Evolutionary conservation across 2,797 vertebrate genomes (phyloP).

Genomic region (Natrix natrix): DNA sequence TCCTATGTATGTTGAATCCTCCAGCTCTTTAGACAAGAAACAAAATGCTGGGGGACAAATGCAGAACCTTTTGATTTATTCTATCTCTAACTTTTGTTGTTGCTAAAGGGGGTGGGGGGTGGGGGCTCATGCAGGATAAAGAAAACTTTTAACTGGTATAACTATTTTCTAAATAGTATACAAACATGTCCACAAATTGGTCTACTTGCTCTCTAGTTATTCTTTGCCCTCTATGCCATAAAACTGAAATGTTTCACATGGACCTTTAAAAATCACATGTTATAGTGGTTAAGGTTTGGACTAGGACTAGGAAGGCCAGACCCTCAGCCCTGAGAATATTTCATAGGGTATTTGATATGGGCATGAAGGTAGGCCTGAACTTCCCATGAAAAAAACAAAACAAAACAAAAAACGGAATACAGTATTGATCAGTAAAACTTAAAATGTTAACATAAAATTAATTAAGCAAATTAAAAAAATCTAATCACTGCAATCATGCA

Average conservation of each 20-base stretch:
- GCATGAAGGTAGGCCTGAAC: background rate
- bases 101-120: background rate
- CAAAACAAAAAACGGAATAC: background rate
- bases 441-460: background rate
- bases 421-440: background rate
- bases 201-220: background rate
- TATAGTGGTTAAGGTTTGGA: background rate
- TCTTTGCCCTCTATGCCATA: background rate
- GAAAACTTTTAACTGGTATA: background rate
- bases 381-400: background rate
- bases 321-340: background rate
- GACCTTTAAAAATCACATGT: background rate
- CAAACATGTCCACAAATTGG: background rate
- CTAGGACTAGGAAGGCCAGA: background rate
- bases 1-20: constrained; percentile 31
- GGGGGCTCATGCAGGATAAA: background rate
- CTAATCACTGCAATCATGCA: background rate
- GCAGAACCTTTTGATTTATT: background rate
- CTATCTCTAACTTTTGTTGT: background rate
- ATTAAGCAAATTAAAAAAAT: background rate
- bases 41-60: background rate
- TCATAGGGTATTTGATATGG: background rate
- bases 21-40: constrained; percentile 17
- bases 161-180: background rate
- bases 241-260: background rate